phyloP scores from a whole-genome alignment of 2,888 invertebrate species.

The Baccha elongata region DNA sequence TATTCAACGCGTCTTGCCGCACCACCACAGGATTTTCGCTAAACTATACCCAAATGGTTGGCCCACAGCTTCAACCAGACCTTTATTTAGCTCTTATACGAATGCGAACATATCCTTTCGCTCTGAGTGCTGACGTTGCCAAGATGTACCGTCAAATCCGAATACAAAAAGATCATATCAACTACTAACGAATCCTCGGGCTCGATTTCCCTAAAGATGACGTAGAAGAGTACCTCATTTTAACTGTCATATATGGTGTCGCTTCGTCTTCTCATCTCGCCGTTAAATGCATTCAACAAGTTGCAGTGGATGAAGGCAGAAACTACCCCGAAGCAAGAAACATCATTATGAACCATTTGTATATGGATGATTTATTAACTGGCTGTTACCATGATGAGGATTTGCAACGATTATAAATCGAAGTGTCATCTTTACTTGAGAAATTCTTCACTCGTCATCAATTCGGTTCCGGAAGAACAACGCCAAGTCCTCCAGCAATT shows the following conservation, averaged over 20 bases:
- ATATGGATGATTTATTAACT: slow-evolving; percentile 24
- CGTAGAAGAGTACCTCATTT: no score
- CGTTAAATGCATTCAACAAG: slow-evolving; percentile 5
- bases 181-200: slow-evolving; percentile 44
- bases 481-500: slow-evolving; percentile 8
- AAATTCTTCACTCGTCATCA: slow-evolving; percentile 26
- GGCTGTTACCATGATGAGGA: background rate
- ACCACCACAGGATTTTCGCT: slow-evolving; percentile 33
- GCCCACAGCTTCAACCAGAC: slow-evolving; percentile 60
- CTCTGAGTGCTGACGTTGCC: slow-evolving; percentile 27
- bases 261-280: slow-evolving; percentile 16
- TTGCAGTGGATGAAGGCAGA: slow-evolving; percentile 1
- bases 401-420: background rate
- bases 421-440: background rate
- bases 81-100: slow-evolving; percentile 21
- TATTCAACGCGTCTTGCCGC: slow-evolving; percentile 54
- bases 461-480: slow-evolving; percentile 24
- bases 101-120: slow-evolving; percentile 13
- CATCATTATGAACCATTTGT: slow-evolving; percentile 1
- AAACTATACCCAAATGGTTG: slow-evolving; percentile 38
- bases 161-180: slow-evolving; percentile 7
- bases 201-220: slow-evolving; percentile 21
- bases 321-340: background rate
- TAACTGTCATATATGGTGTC: slow-evolving; percentile 21
- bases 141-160: slow-evolving; percentile 40